Evolutionary conservation across 2,888 invertebrate species (phyloP).

Genomic region (Rhagonycha lutea): DNA sequence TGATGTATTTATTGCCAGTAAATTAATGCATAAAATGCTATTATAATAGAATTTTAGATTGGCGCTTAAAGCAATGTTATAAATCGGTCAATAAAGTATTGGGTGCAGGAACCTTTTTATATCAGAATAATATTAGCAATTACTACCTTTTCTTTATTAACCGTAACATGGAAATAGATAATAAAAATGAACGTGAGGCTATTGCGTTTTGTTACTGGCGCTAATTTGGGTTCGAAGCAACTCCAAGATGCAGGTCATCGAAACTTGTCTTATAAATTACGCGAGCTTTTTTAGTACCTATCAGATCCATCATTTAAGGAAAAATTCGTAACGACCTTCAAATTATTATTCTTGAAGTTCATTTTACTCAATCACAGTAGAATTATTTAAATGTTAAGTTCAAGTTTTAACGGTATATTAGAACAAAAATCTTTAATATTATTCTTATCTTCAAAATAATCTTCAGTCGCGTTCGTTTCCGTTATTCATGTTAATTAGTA

Average conservation of each 20-base stretch:
- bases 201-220: too few relatives aligned
- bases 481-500: too few relatives aligned
- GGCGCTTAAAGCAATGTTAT: background rate
- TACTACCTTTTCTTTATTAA: background rate
- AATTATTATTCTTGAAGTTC: too few relatives aligned
- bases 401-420: background rate
- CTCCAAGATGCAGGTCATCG: background rate
- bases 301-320: background rate
- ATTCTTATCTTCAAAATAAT: background rate
- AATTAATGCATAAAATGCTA: background rate
- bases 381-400: background rate
- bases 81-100: background rate
- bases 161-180: background rate
- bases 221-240: background rate
- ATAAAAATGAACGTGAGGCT: too few relatives aligned
- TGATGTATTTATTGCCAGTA: background rate
- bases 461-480: background rate
- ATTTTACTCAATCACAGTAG: background rate
- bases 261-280: background rate
- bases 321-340: background rate
- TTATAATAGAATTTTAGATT: too few relatives aligned
- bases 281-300: background rate
- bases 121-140: background rate
- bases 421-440: background rate
- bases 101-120: background rate